These are phyloP conservation scores for Trachelus iudaicus DNA, from an alignment of 2,888 invertebrate species.

Conservation along the genomic window DNA sequence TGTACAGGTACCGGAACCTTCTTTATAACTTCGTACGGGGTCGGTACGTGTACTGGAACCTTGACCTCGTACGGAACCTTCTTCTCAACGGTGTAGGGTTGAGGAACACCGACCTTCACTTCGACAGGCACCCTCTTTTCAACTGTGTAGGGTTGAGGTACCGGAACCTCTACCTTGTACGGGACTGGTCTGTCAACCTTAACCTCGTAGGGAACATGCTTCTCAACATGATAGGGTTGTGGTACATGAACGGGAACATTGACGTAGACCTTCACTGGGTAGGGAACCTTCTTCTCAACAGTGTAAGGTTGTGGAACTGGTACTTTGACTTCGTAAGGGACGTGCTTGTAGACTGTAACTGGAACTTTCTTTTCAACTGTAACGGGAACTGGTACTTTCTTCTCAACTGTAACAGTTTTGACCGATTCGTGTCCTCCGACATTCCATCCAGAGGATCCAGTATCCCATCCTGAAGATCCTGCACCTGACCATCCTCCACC, in stretches of 20 bases:
- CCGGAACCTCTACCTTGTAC: conserved; percentile 74
- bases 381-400: conserved; percentile 43
- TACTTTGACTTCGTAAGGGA: conserved; percentile 73
- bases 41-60: conserved; percentile 71
- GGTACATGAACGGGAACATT: conserved; percentile 36
- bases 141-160: conserved; percentile 71
- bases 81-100: conserved; percentile 78
- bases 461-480: background rate
- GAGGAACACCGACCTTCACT: conserved; percentile 80
- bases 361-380: conserved; percentile 83
- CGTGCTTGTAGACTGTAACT: conserved; percentile 81
- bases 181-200: conserved; percentile 60
- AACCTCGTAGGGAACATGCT: conserved; percentile 76
- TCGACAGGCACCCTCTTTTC: conserved; percentile 76
- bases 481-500: conserved; percentile 7
- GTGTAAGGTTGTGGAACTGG: conserved; percentile 63
- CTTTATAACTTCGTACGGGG: conserved; percentile 79
- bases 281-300: conserved; percentile 38
- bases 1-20: conserved; percentile 77
- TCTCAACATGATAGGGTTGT: conserved; percentile 46
- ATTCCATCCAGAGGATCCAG: conserved; percentile 2
- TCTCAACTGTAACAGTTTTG: conserved; percentile 26
- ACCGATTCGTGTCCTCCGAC: conserved; percentile 22
- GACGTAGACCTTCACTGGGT: conserved; percentile 28
- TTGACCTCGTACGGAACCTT: conserved; percentile 69